Evolutionary conservation across 2,797 vertebrate genomes (phyloP).

Genomic region (Lepus townsendii): DNA sequence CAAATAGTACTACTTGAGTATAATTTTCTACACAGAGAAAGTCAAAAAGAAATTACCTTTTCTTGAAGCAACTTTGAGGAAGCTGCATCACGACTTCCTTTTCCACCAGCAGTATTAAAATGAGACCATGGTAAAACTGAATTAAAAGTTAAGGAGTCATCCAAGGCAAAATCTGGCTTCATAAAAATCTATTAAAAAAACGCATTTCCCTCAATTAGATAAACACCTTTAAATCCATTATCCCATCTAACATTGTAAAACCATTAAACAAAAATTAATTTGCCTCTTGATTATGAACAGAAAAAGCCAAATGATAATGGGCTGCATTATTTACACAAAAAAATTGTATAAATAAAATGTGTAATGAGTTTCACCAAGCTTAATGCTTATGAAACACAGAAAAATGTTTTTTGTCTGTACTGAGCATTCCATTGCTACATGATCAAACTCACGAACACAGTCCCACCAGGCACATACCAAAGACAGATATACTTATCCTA

Average conservation of each 20-base stretch:
- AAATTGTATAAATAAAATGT: background rate
- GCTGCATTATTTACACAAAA: slow-evolving; percentile 25
- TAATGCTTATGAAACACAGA: slow-evolving; percentile 46
- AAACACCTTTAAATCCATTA: slow-evolving; percentile 56
- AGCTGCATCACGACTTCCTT: slow-evolving; percentile 94
- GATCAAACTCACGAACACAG: background rate
- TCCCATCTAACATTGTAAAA: slow-evolving; percentile 61
- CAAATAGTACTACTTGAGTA: slow-evolving; percentile 45
- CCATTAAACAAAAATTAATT: slow-evolving; percentile 64
- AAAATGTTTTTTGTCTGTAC: slow-evolving; percentile 43
- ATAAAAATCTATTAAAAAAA: slow-evolving; percentile 95
- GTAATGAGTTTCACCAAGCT: background rate
- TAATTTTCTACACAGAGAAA: slow-evolving; percentile 40
- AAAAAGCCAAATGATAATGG: slow-evolving; percentile 59
- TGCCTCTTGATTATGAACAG: slow-evolving; percentile 41
- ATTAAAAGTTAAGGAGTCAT: slow-evolving; percentile 97
- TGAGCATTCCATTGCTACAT: slow-evolving; percentile 22
- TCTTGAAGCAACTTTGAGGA: slow-evolving; percentile 98
- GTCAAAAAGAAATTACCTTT: slow-evolving; percentile 91
- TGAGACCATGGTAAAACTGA: slow-evolving; percentile 98
- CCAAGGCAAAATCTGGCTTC: slow-evolving; percentile 98
- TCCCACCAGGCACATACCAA: background rate
- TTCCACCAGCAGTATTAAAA: slow-evolving; percentile 95
- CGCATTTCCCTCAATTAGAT: slow-evolving; percentile 77
- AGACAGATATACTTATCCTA: background rate